Evolutionary conservation across 2,888 invertebrate genomes (phyloP), one percentile per base, ranked within the genome.

Genomic region (Mechanitis mazaeus): DNA sequence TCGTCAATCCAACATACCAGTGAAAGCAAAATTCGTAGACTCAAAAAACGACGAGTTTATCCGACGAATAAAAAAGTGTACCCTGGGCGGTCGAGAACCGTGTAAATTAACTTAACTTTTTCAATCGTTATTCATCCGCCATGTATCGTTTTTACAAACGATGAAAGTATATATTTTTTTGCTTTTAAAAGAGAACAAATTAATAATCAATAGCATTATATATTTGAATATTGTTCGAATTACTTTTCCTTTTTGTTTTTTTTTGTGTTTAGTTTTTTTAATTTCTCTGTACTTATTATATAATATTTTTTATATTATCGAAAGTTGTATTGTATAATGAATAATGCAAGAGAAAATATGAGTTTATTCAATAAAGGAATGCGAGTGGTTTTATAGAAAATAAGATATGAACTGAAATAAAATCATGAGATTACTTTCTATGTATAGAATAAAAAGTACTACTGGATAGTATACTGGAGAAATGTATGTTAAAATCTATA

Each of bases 81-180:
- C 63, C 57, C 63, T 63, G 65, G 64, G 64, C 67, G 66, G 64
- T 60, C 64, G 80, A 80, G 79, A 80, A 66, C 75, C 85, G 81
- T 83, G 77, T 83, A 85, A 87, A 87, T 88, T 81, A 78, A 85
- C 80, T 87, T 87, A 84, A 66, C 79, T 85, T 86, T 85, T 86
- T 81, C 74, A 70, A 67, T 70, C 59, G 71, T 69, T 78, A 74
- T 74, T 75, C 75, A 63, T 61, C 61, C 62, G 54, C 64, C 69
- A 74, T 75, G 71, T 76, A 72, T 73, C 71, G 70, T 79, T 80
- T 78, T 77, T 79, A 72, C 67, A 50, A 47, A 59, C 61, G 79
- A 87, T 79, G 87, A 87, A 88, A 87, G 87, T 87, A 77, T 75
- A 79, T 83, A 80, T 80, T 76, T 75, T 76, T 75, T 75, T 80